These are phyloP conservation scores for Abscondita cerata DNA, from an alignment of 2,888 invertebrate genomes.

Conservation along the genomic window DNA sequence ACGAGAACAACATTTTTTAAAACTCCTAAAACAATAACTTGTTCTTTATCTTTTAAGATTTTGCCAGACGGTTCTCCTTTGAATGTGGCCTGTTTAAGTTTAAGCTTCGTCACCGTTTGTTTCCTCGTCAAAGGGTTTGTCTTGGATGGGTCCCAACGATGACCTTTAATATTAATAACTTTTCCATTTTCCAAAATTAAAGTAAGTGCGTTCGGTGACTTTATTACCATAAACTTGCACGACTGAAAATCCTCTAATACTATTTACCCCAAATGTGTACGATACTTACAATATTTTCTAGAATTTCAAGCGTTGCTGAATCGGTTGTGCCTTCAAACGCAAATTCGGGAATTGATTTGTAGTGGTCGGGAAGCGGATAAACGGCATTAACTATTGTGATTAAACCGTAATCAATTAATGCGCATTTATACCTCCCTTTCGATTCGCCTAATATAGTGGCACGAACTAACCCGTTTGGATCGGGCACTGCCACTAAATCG, in stretches of 20 bases:
- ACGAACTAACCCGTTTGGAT: constrained; percentile 27
- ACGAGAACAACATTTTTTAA: constrained; percentile 40
- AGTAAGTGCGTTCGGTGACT: not conserved
- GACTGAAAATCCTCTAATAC: too few species aligned
- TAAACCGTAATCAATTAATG: constrained; percentile 37
- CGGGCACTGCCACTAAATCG: constrained; percentile 30
- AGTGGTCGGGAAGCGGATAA: constrained; percentile 21
- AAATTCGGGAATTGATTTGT: constrained; percentile 30
- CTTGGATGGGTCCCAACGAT: constrained; percentile 32
- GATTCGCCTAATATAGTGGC: constrained; percentile 22
- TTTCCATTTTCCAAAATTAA: not conserved
- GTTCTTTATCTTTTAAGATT: constrained; percentile 21
- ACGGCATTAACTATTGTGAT: constrained; percentile 23
- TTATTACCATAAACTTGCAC: not conserved
- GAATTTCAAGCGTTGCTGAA: constrained; percentile 2
- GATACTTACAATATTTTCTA: constrained; percentile 1
- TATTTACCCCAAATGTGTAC: too few species aligned
- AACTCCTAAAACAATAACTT: constrained; percentile 41
- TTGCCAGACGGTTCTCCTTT: not conserved
- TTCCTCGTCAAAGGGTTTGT: too few species aligned
- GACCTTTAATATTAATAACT: constrained; percentile 9
- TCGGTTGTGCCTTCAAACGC: constrained; percentile 27
- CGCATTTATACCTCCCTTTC: constrained; percentile 27
- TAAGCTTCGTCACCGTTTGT: too few species aligned
- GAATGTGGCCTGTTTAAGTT: not conserved